These are phyloP conservation scores for Tachystola acroxantha DNA, from an alignment of 2,888 invertebrate genomes.

Conservation along the genomic window DNA sequence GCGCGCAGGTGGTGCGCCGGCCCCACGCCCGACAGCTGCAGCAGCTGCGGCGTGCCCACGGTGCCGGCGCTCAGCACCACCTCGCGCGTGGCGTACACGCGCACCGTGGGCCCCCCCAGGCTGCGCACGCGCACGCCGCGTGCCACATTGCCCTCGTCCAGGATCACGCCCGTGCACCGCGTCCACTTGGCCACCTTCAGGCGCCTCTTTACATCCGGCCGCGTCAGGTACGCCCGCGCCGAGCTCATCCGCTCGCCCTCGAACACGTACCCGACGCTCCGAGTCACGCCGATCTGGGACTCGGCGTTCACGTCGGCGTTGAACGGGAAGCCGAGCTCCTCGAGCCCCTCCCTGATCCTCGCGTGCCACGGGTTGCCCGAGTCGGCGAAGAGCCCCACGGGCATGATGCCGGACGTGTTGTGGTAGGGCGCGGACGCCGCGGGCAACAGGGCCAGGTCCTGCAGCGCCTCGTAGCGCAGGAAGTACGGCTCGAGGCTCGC, in stretches of 20 bases:
- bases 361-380: conserved; percentile 43
- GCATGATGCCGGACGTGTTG: conserved; percentile 16
- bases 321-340: conserved; percentile 30
- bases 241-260: conserved; percentile 44
- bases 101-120: not conserved
- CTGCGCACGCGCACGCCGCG: not conserved
- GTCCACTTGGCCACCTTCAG: conserved; percentile 39
- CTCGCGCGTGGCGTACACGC: not conserved
- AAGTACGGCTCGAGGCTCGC: conserved; percentile 45
- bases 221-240: conserved; percentile 41
- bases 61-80: not conserved
- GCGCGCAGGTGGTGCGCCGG: conserved; percentile 22
- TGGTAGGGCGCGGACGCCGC: not conserved
- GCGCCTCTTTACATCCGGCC: conserved; percentile 25
- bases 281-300: conserved; percentile 46
- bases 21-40: conserved; percentile 24
- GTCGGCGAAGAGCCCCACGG: conserved; percentile 35
- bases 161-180: conserved; percentile 38
- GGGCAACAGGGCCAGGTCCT: conserved; percentile 18
- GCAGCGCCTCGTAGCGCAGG: conserved; percentile 43
- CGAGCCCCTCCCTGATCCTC: conserved; percentile 29
- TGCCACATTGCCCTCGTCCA: conserved; percentile 29
- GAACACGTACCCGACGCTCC: conserved; percentile 37
- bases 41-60: conserved; percentile 6
- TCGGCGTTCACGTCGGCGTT: conserved; percentile 47